Evolutionary conservation across 2,113 vertebrate genomes (phyloP).

Genomic region (Amblyopsis rosae): DNA sequence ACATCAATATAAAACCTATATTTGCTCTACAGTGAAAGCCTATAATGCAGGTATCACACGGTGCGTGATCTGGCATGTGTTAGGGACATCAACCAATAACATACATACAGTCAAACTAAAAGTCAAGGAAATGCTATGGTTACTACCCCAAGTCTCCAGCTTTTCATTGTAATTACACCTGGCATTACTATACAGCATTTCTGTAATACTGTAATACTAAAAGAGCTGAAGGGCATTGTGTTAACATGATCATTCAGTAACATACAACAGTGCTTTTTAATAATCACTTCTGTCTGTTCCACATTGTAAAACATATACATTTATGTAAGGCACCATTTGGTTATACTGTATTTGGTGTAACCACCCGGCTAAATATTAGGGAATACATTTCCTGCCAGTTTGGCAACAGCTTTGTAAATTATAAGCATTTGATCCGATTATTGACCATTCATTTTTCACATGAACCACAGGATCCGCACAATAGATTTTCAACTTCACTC

Average conservation of each 20-base stretch:
- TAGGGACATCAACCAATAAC: too few species aligned
- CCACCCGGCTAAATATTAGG: not conserved
- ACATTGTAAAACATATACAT: too few species aligned
- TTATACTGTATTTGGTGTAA: not conserved
- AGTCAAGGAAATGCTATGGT: too few species aligned
- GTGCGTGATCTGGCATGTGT: too few species aligned
- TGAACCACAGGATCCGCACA: too few species aligned
- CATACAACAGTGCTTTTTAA: not conserved
- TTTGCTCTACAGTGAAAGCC: too few species aligned
- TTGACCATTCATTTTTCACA: too few species aligned
- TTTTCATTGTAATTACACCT: slow-evolving; percentile 21
- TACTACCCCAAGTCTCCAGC: not conserved
- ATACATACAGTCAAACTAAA: too few species aligned
- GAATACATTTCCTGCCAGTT: not conserved
- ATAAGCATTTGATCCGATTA: not conserved
- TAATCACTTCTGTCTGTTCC: not conserved
- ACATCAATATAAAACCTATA: too few species aligned
- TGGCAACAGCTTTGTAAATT: not conserved
- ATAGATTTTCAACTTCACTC: slow-evolving; percentile 8
- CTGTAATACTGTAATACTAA: not conserved
- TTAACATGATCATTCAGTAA: not conserved
- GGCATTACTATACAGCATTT: not conserved
- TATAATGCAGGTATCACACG: too few species aligned
- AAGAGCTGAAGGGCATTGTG: not conserved
- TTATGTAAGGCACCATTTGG: not conserved